Percentiles rank a stretch among this genome's conserved stretches.
Evolutionary conservation across 2,113 vertebrate species (phyloP).

Genomic region (Regulus satrapa): DNA sequence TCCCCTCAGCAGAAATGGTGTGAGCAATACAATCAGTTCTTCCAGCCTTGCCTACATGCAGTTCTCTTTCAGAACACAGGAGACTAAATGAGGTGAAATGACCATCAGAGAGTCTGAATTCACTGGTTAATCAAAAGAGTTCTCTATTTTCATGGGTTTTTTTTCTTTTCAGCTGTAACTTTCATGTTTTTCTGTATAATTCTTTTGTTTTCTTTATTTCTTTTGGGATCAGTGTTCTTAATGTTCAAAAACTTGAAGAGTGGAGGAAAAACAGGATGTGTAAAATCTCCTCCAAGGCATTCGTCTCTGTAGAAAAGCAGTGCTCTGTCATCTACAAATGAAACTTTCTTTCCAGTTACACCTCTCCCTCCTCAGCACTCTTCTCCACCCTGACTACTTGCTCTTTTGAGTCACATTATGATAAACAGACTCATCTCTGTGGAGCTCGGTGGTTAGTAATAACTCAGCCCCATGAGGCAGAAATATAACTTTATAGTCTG

Average conservation of each 20-base stretch:
- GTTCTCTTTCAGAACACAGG: not conserved
- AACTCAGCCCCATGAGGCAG: not conserved
- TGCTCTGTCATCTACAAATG: not conserved
- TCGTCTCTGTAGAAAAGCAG: not conserved
- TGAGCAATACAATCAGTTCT: not conserved
- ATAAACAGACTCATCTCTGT: conserved; percentile 20
- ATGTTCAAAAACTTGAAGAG: not conserved
- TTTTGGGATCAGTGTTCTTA: not conserved
- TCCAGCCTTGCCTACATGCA: not conserved
- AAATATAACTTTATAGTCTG: not conserved
- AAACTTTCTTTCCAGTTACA: not conserved
- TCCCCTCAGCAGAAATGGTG: not conserved
- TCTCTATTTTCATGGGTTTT: not conserved
- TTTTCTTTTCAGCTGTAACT: not conserved
- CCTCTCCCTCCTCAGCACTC: not conserved
- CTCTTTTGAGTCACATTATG: not conserved
- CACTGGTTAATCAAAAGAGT: not conserved
- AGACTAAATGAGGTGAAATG: not conserved
- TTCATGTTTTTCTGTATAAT: not conserved
- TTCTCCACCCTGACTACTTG: not conserved
- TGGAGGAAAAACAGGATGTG: not conserved
- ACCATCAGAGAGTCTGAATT: not conserved
- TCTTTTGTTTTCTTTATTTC: not conserved
- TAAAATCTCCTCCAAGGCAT: not conserved
- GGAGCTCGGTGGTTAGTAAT: not conserved